Evolutionary conservation across 2,888 invertebrate species (phyloP).

Genomic region (Drosophila cracens): DNA sequence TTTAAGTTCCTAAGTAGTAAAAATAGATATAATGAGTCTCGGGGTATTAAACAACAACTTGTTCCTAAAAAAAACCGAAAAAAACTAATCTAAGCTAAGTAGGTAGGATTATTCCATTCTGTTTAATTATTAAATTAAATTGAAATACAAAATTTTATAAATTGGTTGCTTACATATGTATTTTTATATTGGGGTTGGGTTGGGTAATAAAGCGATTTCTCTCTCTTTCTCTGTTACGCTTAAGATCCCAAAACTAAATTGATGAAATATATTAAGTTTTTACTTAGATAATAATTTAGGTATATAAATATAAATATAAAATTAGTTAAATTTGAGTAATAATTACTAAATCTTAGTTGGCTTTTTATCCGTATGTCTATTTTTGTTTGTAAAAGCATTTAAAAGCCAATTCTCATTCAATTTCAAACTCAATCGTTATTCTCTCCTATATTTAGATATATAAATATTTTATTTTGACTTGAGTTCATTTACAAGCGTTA

Average conservation of each 20-base stretch:
- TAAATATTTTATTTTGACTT: neutral
- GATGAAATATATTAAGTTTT: neutral
- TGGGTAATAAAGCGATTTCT: neutral
- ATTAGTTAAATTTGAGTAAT: neutral
- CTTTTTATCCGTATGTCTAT: neutral
- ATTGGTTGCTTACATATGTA: neutral
- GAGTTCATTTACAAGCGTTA: neutral
- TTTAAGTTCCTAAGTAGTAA: too few relatives aligned
- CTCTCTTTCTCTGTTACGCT: neutral
- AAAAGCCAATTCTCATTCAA: neutral
- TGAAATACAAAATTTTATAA: neutral
- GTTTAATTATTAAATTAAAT: neutral
- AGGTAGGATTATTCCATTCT: neutral
- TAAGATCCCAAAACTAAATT: neutral
- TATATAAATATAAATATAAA: neutral
- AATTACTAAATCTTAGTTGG: neutral
- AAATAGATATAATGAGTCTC: rapidly evolving
- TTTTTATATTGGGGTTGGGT: neutral
- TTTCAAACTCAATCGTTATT: neutral
- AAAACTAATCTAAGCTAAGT: neutral
- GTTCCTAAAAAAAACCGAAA: neutral
- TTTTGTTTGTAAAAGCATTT: neutral
- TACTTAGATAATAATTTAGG: neutral
- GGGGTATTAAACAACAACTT: neutral
- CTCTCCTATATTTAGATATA: neutral